These are phyloP conservation scores for Apodemia hepburni DNA, from an alignment of 2,888 invertebrate genomes.

Conservation along the genomic window DNA sequence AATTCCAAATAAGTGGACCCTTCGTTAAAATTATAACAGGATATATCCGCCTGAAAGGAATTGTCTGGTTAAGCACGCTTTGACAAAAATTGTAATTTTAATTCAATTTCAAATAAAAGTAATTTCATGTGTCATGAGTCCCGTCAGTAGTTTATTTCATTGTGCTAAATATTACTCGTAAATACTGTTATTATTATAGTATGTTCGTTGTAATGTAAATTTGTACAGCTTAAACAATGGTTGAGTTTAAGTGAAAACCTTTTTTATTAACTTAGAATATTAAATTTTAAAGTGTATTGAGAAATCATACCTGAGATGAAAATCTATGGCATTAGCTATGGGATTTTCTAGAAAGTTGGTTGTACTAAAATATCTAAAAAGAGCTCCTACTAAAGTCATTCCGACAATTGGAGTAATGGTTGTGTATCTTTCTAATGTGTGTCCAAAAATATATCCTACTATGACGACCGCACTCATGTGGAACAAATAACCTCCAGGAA, in stretches of 20 bases:
- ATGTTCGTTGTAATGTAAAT: too few species aligned
- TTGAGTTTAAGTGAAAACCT: too few species aligned
- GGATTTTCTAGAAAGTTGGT: constrained; percentile 54
- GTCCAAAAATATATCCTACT: constrained; percentile 60
- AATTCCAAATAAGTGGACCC: constrained; percentile 71
- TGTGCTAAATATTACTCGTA: too few species aligned
- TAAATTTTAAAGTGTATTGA: too few species aligned
- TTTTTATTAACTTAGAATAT: too few species aligned
- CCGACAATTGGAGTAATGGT: constrained; percentile 63
- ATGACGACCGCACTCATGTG: constrained; percentile 54
- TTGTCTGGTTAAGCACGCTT: neutral
- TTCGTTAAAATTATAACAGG: constrained; percentile 73
- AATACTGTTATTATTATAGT: too few species aligned
- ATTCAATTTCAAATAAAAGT: neutral
- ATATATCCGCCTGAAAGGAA: constrained; percentile 62
- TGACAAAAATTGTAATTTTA: neutral
- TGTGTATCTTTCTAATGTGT: constrained; percentile 63
- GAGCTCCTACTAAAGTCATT: constrained; percentile 64
- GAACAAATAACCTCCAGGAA: constrained; percentile 57
- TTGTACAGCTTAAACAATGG: too few species aligned
- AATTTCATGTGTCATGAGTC: neutral
- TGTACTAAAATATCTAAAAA: constrained; percentile 57
- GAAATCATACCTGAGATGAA: constrained; percentile 58
- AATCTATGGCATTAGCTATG: constrained; percentile 57
- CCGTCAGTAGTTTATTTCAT: too few species aligned